Evolutionary conservation across 2,888 invertebrate genomes (phyloP).

Genomic region (Lathronympha strigana): DNA sequence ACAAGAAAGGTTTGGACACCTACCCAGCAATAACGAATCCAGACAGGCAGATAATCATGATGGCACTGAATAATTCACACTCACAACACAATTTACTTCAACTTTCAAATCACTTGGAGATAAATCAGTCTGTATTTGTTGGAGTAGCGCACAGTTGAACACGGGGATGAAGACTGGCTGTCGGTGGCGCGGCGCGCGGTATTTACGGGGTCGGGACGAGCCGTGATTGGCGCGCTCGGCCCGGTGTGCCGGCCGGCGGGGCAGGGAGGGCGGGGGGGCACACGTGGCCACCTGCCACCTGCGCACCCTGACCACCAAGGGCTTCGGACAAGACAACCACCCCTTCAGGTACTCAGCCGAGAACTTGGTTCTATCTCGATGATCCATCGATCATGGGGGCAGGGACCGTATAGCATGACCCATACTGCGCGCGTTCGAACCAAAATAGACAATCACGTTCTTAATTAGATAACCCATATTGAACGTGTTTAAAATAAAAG

Average conservation of each 20-base stretch:
- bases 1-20: constrained; percentile 56
- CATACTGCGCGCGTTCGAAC: too few relatives aligned
- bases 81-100: constrained; percentile 37
- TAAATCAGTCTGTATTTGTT: background rate
- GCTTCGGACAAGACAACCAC: constrained; percentile 1
- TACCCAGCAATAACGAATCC: constrained; percentile 82
- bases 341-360: constrained; percentile 10
- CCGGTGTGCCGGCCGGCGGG: constrained; percentile 38
- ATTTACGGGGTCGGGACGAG: constrained; percentile 37
- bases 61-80: constrained; percentile 38
- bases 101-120: background rate
- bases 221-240: constrained; percentile 29
- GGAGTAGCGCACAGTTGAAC: background rate
- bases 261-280: constrained; percentile 31
- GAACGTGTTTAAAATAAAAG: too few relatives aligned
- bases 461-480: too few relatives aligned
- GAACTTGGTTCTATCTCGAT: too few relatives aligned
- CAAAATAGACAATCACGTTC: too few relatives aligned
- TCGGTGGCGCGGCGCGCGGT: constrained; percentile 37
- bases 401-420: too few relatives aligned
- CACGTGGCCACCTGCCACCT: constrained; percentile 50
- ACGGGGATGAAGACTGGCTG: constrained; percentile 28
- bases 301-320: constrained; percentile 14
- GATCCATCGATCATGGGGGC: too few relatives aligned
- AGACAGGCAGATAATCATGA: constrained; percentile 81